A percentile compares a stretch with the other conserved stretches of the same genome.
Conservation (phyloP, 2,888 invertebrate genomes). For the Drosophila rellima region DNA sequence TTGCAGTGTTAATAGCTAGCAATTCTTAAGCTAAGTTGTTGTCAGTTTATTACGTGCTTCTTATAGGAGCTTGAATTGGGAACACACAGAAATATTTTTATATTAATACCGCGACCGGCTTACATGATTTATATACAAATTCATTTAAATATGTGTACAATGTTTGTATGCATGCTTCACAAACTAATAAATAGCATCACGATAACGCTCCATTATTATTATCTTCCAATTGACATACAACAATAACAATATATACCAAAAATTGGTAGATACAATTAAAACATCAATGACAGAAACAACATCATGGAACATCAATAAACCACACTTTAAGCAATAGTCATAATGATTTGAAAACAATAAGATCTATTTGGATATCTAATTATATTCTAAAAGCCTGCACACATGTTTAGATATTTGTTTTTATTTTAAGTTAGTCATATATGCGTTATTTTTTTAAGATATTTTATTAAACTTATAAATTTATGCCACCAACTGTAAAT, state of each 20-base stretch:
- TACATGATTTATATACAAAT: conserved; percentile 35
- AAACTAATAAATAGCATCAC: conserved; percentile 28
- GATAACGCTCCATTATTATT: conserved; percentile 41
- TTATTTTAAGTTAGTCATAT: conserved; percentile 9
- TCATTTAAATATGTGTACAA: conserved; percentile 12
- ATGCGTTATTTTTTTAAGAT: conserved; percentile 8
- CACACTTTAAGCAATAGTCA: conserved; percentile 52
- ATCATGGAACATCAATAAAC: conserved; percentile 36
- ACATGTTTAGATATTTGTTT: conserved; percentile 13
- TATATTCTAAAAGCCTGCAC: conserved; percentile 17
- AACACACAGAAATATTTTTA: conserved; percentile 66
- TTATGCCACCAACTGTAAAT: conserved; percentile 52
- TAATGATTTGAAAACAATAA: conserved; percentile 41
- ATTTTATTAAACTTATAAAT: conserved; percentile 3
- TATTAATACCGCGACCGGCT: conserved; percentile 34
- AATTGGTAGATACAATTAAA: background rate
- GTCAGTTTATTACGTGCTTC: conserved; percentile 70
- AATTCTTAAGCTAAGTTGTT: conserved; percentile 48
- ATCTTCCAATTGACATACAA: conserved; percentile 64
- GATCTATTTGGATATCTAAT: conserved; percentile 20
- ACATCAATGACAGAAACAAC: conserved; percentile 26
- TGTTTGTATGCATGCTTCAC: conserved; percentile 24
- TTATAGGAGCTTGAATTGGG: conserved; percentile 73
- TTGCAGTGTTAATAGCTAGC: conserved; percentile 51
- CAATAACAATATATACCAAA: conserved; percentile 36